Percentiles rank a stretch among this genome's conserved stretches.
Conservation (phyloP, 2,797 vertebrate genomes). For the Rhinophrynus dorsalis region DNA sequence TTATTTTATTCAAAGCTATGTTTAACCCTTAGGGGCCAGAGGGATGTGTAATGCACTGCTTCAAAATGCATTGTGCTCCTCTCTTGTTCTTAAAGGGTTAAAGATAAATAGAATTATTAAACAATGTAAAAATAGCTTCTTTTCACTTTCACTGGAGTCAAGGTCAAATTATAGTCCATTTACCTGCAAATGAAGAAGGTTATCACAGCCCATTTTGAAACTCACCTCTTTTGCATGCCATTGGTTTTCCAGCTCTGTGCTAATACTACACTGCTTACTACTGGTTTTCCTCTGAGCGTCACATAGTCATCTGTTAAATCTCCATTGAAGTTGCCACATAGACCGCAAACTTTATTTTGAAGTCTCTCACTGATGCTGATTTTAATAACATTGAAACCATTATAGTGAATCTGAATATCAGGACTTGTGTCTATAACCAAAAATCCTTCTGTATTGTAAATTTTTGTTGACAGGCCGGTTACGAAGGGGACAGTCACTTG, state of each 20-base stretch:
- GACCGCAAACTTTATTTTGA: conserved; percentile 95
- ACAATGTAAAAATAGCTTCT: too few relatives aligned
- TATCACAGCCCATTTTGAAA: background rate
- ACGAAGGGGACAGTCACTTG: conserved; percentile 89
- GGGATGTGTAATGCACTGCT: too few relatives aligned
- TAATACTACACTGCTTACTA: conserved; percentile 87
- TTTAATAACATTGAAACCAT: conserved; percentile 91
- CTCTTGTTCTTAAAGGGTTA: too few relatives aligned
- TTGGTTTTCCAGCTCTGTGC: conserved; percentile 99
- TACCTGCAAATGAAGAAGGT: background rate
- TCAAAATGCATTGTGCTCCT: too few relatives aligned
- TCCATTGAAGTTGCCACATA: conserved; percentile 97
- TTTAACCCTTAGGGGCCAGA: too few relatives aligned
- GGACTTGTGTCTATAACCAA: conserved; percentile 94
- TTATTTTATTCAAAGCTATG: too few relatives aligned
- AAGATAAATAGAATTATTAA: too few relatives aligned
- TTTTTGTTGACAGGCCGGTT: conserved; percentile 89
- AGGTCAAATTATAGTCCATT: too few relatives aligned
- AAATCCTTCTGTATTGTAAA: conserved; percentile 93
- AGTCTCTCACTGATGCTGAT: conserved; percentile 89
- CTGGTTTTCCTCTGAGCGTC: conserved; percentile 87
- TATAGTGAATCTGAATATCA: conserved; percentile 93
- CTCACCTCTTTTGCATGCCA: conserved; percentile 96
- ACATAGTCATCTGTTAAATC: conserved; percentile 89
- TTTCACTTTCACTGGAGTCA: too few relatives aligned